A percentile compares a stretch with the other conserved stretches of the same genome.
phyloP scores from a whole-genome alignment of 2,797 vertebrate species.

The Poecilia gillii region DNA sequence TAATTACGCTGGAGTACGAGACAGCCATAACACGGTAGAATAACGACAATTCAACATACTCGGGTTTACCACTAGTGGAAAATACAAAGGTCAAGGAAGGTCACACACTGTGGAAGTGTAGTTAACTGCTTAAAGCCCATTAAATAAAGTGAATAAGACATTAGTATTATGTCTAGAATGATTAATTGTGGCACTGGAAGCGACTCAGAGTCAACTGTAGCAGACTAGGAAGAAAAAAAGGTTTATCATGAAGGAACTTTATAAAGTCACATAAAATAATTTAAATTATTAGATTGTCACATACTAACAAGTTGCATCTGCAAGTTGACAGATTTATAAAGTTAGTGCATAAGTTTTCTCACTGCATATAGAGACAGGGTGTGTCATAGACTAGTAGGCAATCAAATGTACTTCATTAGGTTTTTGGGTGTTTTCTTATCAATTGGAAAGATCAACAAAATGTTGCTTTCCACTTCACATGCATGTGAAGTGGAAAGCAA shows the following conservation, averaged over 20 bases:
- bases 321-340: not conserved
- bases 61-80: not conserved
- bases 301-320: not conserved
- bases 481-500: not conserved
- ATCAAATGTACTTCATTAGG: not conserved
- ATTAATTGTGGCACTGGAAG: not conserved
- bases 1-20: constrained; percentile 1
- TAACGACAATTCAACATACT: not conserved
- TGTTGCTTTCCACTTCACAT: not conserved
- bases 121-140: not conserved
- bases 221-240: not conserved
- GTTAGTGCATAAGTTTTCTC: not conserved
- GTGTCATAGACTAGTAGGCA: not conserved
- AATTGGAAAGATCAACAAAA: not conserved
- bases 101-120: not conserved
- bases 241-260: not conserved
- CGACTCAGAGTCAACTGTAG: not conserved
- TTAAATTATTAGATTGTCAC: not conserved
- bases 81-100: not conserved
- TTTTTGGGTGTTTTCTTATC: not conserved
- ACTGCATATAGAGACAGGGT: not conserved
- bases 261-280: not conserved
- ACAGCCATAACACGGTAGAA: constrained; percentile 3
- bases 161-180: not conserved
- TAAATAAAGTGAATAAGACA: not conserved